Evolutionary conservation across 2,888 invertebrate species (phyloP), one percentile per base, ranked within the genome.

Genomic region (Epistrophe grossulariae): DNA sequence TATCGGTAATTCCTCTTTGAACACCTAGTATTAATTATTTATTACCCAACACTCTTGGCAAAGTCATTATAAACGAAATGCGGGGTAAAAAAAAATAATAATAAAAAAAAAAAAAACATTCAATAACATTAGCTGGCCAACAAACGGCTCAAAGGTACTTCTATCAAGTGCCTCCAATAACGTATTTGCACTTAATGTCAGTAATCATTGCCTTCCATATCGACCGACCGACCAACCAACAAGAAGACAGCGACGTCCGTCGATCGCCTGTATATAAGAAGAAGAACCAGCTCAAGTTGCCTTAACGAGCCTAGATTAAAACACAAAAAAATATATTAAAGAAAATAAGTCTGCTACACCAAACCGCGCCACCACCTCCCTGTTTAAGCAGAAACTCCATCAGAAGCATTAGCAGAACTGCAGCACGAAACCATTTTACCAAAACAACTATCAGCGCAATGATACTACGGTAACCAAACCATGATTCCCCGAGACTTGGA

Each of bases 401-500:
- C 19, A 55, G 57, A 57, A 43, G 66, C 66, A 68, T 43, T 57
- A 19, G 77, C 66, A 45, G 45, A 70, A 52, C 28, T 40, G 48
- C 71, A 62, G 15, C 85, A 71, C 71, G 74, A 62, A 83, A 72
- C 64, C 83, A 83, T 82, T 82, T 82, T 79, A 83, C 78, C 74
- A 82, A 83, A 76, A 83, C 83, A 83, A 83, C 78, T 79, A 82
- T 78, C 62, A 50, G 82, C 68, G 82, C 68, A 85, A 78, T 62
- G 78, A 73, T 82, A 50, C 50, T 50, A 80, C 84, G 81, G 80
- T 84, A 84, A 81, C 76, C 78, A 74, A 82, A 71, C 70, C 85
- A 79, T 74, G 83, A 79, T 79, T 74, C 38, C 66, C 43, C 52
- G 87, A 72, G 87, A 79, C 83, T 76, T 71, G 82, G 78, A 62